Base-by-base conservation (phyloP, 2,113 vertebrate genomes). In the Nipponia nippon region DNA sequence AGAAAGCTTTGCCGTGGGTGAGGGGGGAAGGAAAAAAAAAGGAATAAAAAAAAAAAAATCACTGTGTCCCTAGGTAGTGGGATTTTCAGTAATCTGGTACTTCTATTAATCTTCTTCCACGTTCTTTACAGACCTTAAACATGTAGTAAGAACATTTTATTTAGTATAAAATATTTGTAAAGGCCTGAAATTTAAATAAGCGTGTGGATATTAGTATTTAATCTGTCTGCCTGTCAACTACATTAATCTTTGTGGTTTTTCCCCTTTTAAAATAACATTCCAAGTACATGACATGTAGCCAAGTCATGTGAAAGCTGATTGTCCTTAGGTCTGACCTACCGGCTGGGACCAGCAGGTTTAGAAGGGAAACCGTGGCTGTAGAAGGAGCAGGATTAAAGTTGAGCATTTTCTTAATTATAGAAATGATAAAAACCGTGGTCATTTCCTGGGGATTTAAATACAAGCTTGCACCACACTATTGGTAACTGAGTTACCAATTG, bases 21-120 rank as follows among this genome's bases (percentile, higher is more conserved):
- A 19, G 10, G 23, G 47, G 46, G 53, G 26, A 23, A 30, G 19
- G 18, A 59, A 78, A 71, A 83, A 85, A 63, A 14, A 46, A 1
- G 11, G 63, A 83, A 67, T 81, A 25, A 13, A 42, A 42, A 42
- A 42, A 42, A 67, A 75, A 63, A 42, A 1, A 58, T 29, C 52
- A 34, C 1, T 25, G 36, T 20, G 90, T 94, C 95, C 95, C 93
- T 96, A 91, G 96, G 89, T 93, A 93, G 93, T 55, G 59, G 94
- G 93, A 96, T 97, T 97, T 95, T 94, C 93, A 69, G 46, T 97
- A 97, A 97, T 92, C 96, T 77, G 93, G 88, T 96, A 90, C 88
- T 96, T 96, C 30, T 65, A 78, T 50, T 97, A 95, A 97, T 97
- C 97, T 91, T 91, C 96, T 96, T 96, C 81, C 72, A 82, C 0